Conservation (phyloP, 2,113 vertebrate genomes). For the Cyanocitta stelleri region DNA sequence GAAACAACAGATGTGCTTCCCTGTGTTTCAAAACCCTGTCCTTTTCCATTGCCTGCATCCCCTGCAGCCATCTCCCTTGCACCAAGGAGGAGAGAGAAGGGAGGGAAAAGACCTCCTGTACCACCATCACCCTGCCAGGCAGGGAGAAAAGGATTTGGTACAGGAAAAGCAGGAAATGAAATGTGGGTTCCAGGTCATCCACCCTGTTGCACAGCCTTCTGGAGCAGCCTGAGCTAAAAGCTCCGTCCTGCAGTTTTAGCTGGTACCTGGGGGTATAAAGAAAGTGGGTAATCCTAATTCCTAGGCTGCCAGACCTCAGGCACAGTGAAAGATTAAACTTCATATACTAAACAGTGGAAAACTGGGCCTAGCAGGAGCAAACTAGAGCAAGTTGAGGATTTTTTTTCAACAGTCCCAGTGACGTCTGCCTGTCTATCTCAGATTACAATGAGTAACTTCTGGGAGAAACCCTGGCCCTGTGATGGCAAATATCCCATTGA, state of each 20-base stretch:
- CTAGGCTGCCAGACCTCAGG: background rate
- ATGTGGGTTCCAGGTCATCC: background rate
- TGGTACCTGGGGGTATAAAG: background rate
- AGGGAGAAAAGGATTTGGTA: background rate
- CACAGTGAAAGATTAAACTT: background rate
- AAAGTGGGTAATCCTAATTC: background rate
- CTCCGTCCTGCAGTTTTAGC: background rate
- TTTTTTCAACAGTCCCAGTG: background rate
- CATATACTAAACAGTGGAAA: background rate
- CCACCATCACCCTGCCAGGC: background rate
- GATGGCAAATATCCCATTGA: background rate
- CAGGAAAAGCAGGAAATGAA: background rate
- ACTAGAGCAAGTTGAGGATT: background rate
- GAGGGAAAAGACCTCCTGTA: background rate
- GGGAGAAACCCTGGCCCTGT: background rate
- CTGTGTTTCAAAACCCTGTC: background rate
- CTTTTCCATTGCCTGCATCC: background rate
- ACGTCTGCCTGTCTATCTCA: background rate
- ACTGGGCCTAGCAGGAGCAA: background rate
- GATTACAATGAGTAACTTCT: background rate
- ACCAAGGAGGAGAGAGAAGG: background rate
- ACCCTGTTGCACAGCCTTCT: background rate
- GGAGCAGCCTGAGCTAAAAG: background rate
- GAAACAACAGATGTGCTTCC: slow-evolving; percentile 32
- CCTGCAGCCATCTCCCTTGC: background rate